phyloP scores from a whole-genome alignment of 2,113 vertebrate species.

The Dicerorhinus sumatrensis region DNA sequence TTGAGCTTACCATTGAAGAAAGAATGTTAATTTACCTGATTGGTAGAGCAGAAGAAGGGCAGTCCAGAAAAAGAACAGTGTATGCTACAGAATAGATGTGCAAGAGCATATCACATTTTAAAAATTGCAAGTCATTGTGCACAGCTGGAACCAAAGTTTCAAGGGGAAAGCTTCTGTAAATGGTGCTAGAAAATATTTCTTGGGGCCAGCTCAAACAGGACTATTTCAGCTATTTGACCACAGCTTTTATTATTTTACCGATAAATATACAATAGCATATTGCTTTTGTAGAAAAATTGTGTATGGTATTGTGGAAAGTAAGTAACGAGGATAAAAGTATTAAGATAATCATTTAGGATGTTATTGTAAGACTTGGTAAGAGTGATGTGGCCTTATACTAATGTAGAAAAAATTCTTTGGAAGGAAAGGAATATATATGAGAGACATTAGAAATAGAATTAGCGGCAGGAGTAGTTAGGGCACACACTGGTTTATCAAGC shows the following conservation, averaged over 20 bases:
- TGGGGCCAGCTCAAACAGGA: neutral
- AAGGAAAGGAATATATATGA: neutral
- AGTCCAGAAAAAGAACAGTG: neutral
- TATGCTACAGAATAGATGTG: neutral
- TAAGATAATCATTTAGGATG: neutral
- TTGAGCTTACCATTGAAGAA: neutral
- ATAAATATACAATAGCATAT: neutral
- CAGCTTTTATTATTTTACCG: neutral
- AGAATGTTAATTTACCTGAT: neutral
- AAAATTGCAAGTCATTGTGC: neutral
- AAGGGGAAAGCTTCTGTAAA: neutral
- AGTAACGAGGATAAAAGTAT: neutral
- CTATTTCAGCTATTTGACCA: neutral
- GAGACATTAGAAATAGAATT: neutral
- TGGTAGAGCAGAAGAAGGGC: neutral
- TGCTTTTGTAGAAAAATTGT: neutral
- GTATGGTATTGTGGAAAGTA: neutral
- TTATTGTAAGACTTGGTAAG: neutral
- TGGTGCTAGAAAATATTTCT: neutral
- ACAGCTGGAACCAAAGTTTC: neutral
- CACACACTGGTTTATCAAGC: neutral
- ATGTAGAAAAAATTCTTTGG: neutral
- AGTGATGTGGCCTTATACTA: neutral
- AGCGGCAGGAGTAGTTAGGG: fast-evolving
- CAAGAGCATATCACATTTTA: neutral